A percentile compares a stretch with the other conserved stretches of the same genome.
phyloP scores from a whole-genome alignment of 2,797 vertebrate species.

The Iguana delicatissima region DNA sequence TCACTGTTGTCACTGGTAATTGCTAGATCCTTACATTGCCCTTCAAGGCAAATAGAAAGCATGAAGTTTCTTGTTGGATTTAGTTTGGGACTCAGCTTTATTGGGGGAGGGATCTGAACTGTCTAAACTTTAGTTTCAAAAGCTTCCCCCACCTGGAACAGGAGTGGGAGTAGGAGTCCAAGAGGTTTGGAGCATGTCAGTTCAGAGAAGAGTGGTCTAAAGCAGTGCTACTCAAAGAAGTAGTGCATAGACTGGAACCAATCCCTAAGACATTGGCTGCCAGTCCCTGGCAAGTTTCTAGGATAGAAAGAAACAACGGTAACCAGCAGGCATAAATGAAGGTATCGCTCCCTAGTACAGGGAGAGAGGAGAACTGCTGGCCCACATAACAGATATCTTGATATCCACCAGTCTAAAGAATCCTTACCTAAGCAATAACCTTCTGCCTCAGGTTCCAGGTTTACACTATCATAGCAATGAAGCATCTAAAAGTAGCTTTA shows the following conservation, averaged over 20 bases:
- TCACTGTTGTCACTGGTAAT: neutral
- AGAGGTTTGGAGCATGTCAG: neutral
- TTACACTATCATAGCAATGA: neutral
- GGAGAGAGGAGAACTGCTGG: too few relatives aligned
- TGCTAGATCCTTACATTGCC: neutral
- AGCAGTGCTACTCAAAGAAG: too few relatives aligned
- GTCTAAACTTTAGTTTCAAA: neutral
- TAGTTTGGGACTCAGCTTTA: constrained; percentile 15
- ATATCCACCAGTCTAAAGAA: neutral
- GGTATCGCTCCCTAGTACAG: too few relatives aligned
- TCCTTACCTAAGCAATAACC: neutral
- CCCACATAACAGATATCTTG: too few relatives aligned
- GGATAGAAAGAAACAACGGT: too few relatives aligned
- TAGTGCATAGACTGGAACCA: too few relatives aligned
- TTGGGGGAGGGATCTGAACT: neutral
- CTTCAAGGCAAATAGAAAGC: constrained; percentile 2
- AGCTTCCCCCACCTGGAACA: neutral
- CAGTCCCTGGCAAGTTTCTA: too few relatives aligned
- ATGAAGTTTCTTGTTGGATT: constrained; percentile 14
- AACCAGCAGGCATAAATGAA: too few relatives aligned
- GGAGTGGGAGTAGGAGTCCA: neutral
- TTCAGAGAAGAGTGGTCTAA: too few relatives aligned
- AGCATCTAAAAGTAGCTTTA: neutral
- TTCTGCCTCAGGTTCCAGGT: neutral
- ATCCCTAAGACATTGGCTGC: too few relatives aligned